Evolutionary conservation across 2,888 invertebrate genomes (phyloP).

Genomic region (Calliphora vomitoria): DNA sequence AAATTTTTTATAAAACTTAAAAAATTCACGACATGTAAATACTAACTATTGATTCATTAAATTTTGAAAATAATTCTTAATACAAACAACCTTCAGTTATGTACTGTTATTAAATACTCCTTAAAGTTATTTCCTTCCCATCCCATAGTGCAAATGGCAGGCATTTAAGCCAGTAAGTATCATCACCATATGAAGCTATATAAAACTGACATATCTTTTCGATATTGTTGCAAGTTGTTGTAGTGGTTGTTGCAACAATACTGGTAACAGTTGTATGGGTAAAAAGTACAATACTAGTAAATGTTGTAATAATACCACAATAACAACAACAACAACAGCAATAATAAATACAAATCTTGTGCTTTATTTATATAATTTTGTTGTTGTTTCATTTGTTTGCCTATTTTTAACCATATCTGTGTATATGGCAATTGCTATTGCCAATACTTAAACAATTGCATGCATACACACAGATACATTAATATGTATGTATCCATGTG

Average conservation of each 20-base stretch:
- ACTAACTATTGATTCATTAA: too few species aligned
- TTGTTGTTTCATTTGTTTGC: conserved; percentile 4
- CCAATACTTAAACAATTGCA: conserved; percentile 31
- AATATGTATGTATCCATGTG: background rate
- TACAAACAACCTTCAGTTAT: too few species aligned
- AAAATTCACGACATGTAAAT: too few species aligned
- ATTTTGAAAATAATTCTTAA: too few species aligned
- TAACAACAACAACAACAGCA: conserved; percentile 25
- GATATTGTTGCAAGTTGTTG: conserved; percentile 53
- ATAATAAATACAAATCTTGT: conserved; percentile 19
- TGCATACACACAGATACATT: background rate
- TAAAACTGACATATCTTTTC: conserved; percentile 71
- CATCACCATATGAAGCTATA: conserved; percentile 74
- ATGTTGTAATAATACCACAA: conserved; percentile 33
- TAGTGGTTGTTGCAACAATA: conserved; percentile 23
- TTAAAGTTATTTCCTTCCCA: too few species aligned
- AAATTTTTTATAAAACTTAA: too few species aligned
- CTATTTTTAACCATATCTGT: conserved; percentile 52
- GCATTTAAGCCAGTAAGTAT: conserved; percentile 71
- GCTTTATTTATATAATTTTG: conserved; percentile 36
- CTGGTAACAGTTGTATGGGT: conserved; percentile 32
- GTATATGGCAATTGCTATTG: conserved; percentile 44
- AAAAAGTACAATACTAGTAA: conserved; percentile 17
- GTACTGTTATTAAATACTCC: too few species aligned
- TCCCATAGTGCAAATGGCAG: conserved; percentile 59